Base-by-base conservation (phyloP, 1,140 invertebrate genomes). In the Portunus trituberculatus region DNA sequence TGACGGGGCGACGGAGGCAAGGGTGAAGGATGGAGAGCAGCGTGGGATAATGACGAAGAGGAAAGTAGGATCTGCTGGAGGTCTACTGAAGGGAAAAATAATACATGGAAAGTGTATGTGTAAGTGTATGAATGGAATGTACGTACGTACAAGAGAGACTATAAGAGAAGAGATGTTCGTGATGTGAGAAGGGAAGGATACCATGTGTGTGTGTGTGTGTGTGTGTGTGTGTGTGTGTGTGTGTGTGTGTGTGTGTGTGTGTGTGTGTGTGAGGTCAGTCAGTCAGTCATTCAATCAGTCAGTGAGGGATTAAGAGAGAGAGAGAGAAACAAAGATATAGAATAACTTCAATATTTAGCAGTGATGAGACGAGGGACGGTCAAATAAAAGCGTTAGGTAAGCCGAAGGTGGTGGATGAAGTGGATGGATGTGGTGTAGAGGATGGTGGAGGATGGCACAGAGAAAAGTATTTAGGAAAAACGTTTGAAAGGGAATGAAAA, bases 381-480 rank as follows among this genome's bases (percentile, higher is more conserved):
- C 3, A 92, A 39, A 25, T 20, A 59, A 92, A 39, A 25, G 59
- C n/a, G 1, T 86, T 31, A 87, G 20, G 16, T 29, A 59, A 10
- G 12, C 52, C 52, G n/a, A 59, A 59, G 52, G 1, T 2, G 52
- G 12, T 0, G 8, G 12, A 20, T 4, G 2, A 59, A 59, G 2
- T 10, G 16, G 10, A 12, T 59, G 8, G 52, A 29, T 76, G 45
- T 10, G 29, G 12, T 67, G 59, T 86, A 84, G 45, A n/a, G 83
- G 76, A 76, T 82, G 67, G 31, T 8, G 59, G 91, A 93, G 91
- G 39, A 48, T 48, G 89, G 25, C n/a, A 48, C n/a, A 91, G 45
- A 67, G 91, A 28, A 67, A 0, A 20, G 29, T 6, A 39, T 39
- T 39, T 39, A 6, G 6, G 39, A 39, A 6, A 39, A 39, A 39